These are phyloP conservation scores for Catocala nupta DNA, from an alignment of 2,888 invertebrate genomes.

Conservation along the genomic window DNA sequence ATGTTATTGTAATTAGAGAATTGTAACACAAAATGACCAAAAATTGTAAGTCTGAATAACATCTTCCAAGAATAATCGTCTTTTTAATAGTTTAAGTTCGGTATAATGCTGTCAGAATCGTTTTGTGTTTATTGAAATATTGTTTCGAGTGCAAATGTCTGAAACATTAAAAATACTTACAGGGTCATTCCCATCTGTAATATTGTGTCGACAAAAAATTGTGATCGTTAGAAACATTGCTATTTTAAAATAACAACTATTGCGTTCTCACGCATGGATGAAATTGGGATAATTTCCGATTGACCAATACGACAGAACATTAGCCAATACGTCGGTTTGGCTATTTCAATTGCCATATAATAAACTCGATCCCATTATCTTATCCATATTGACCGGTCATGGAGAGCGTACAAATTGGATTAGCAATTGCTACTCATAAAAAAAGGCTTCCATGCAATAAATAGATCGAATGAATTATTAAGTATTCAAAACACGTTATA, in stretches of 20 bases:
- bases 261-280: conserved; percentile 11
- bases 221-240: too few relatives aligned
- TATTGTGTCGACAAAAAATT: too few relatives aligned
- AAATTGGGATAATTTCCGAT: conserved; percentile 21
- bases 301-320: neutral
- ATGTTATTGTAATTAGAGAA: conserved; percentile 29
- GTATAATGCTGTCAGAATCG: neutral
- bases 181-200: too few relatives aligned
- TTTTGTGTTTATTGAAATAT: neutral
- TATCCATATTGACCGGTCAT: conserved; percentile 55
- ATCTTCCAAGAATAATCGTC: too few relatives aligned
- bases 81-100: neutral
- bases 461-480: conserved; percentile 34
- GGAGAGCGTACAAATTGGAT: conserved; percentile 64
- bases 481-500: conserved; percentile 39
- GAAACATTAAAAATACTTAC: too few relatives aligned
- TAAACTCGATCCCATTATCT: conserved; percentile 43
- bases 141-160: too few relatives aligned
- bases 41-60: conserved; percentile 1
- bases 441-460: conserved; percentile 51
- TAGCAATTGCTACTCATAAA: conserved; percentile 48
- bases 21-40: conserved; percentile 10
- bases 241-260: conserved; percentile 1
- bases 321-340: conserved; percentile 8
- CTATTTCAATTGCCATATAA: conserved; percentile 22